Base-by-base conservation (phyloP, 2,888 invertebrate species). In the Zelleria hepariella region DNA sequence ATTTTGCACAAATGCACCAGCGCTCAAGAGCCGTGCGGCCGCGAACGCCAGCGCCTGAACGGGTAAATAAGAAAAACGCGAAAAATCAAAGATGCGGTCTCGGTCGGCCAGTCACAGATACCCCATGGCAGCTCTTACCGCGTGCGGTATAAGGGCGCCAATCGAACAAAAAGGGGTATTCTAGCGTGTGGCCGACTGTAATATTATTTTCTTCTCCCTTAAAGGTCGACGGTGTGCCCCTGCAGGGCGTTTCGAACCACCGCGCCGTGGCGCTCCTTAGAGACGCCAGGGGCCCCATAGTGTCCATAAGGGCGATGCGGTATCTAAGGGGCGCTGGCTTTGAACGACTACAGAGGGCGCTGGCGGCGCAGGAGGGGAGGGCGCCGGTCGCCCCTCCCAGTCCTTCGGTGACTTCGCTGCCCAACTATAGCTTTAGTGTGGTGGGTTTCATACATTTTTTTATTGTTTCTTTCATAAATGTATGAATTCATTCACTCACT, bases 181-280 rank as follows among this genome's bases (percentile, higher is more conserved):
- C n/a, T n/a, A n/a, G n/a, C n/a, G n/a, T n/a, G n/a, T n/a, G n/a
- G n/a, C n/a, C n/a, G n/a, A n/a, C n/a, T n/a, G n/a, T n/a, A n/a
- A n/a, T n/a, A n/a, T n/a, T n/a, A n/a, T n/a, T n/a, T n/a, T n/a
- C n/a, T 32, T 18, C 7, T 47, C 58, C 15, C 60, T 73, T 69
- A 0, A 74, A 89, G 89, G 89, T 95, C 59, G 96, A 98, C 78
- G 95, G 94, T 0, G 92, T 93, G 62, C 92, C 94, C 1, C 86
- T 98, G 56, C 94, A 95, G 68, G 95, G 96, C 47, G 95, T 95
- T 72, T 95, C 94, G 6, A 98, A 98, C 57, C 97, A 97, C 72
- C 94, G 96, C 68, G 97, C 98, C 0, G 98, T 98, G 2, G 96
- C 97, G 67, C 91, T 96, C 56, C 84, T 98, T 20, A 89, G 96